These are phyloP conservation scores for Trichosurus vulpecula DNA, from an alignment of 2,797 vertebrate genomes.

Conservation along the genomic window DNA sequence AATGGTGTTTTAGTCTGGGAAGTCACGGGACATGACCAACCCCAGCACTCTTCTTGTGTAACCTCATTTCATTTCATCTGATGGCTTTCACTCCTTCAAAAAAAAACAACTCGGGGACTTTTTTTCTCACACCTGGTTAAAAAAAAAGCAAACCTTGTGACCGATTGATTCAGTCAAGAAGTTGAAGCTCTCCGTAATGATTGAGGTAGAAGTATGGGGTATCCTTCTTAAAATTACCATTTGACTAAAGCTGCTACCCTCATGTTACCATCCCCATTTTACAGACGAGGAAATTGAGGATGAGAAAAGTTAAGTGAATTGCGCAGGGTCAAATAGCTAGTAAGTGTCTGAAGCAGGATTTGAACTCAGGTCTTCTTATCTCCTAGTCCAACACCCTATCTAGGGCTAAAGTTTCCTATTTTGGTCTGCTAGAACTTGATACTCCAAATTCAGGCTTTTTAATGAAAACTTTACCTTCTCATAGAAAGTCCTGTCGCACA, in stretches of 20 bases:
- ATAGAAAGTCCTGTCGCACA: neutral
- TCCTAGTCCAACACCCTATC: neutral
- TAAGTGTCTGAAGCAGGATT: neutral
- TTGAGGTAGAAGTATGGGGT: neutral
- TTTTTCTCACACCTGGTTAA: neutral
- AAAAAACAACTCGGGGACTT: neutral
- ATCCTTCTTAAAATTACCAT: neutral
- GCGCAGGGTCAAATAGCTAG: neutral
- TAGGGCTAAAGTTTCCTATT: neutral
- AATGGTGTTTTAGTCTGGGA: neutral
- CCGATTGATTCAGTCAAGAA: neutral
- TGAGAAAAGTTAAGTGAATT: neutral
- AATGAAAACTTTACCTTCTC: neutral
- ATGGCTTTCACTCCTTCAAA: neutral
- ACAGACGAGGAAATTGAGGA: neutral
- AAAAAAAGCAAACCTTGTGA: neutral
- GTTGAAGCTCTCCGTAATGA: neutral
- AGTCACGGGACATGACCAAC: neutral
- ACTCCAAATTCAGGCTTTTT: neutral
- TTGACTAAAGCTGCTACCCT: neutral
- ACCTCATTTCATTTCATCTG: neutral
- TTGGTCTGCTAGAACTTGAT: neutral
- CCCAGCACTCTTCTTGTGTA: neutral
- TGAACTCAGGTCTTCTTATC: neutral
- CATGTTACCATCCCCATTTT: neutral